phyloP scores from a whole-genome alignment of 2,797 vertebrate genomes.

The Pitangus sulphuratus region DNA sequence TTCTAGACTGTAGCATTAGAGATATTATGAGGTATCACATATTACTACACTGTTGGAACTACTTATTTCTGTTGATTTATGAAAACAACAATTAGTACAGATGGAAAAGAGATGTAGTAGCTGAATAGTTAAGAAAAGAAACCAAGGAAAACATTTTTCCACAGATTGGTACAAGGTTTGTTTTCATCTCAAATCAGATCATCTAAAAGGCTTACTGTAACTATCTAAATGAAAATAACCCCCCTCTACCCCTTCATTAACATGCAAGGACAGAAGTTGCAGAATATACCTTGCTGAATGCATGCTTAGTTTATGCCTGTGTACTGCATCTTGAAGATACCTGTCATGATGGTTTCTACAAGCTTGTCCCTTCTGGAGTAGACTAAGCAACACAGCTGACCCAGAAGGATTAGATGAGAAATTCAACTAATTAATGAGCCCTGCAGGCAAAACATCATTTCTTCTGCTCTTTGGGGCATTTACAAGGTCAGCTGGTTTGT shows the following conservation, averaged over 20 bases:
- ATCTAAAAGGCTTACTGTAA: neutral
- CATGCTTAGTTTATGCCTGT: neutral
- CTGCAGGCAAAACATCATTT: conserved; percentile 51
- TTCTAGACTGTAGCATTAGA: neutral
- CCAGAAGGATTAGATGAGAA: conserved; percentile 59
- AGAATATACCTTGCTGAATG: neutral
- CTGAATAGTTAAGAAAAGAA: neutral
- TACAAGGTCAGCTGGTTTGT: conserved; percentile 44
- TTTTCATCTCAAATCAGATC: neutral
- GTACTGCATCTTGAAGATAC: neutral
- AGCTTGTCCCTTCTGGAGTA: conserved; percentile 16
- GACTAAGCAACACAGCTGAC: conserved; percentile 18
- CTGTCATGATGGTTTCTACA: neutral
- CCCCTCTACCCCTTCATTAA: neutral
- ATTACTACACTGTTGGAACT: neutral
- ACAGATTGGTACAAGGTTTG: neutral
- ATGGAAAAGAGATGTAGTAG: neutral
- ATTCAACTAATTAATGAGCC: conserved; percentile 61
- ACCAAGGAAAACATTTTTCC: neutral
- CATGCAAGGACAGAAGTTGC: neutral
- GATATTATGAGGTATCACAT: neutral
- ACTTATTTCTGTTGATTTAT: neutral
- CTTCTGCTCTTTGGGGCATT: conserved; percentile 44
- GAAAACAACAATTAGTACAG: neutral
- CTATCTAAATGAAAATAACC: neutral